Conservation (phyloP, 2,113 vertebrate genomes). For the Climacteris rufus region DNA sequence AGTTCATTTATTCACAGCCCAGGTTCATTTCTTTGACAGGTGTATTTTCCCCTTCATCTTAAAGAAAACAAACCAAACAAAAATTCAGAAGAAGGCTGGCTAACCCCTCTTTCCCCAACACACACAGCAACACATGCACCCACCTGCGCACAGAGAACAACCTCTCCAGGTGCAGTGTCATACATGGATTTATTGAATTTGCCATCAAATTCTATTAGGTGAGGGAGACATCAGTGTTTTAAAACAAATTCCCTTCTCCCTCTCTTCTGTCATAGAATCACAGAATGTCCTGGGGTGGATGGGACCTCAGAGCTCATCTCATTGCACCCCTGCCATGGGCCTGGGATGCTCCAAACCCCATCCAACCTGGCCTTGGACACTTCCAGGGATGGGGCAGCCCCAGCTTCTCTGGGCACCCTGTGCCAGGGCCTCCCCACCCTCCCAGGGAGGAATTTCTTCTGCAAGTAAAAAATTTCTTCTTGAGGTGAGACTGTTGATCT, state of each 20-base stretch:
- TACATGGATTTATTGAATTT: background rate
- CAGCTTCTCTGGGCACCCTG: background rate
- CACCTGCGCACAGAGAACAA: background rate
- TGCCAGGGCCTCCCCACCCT: background rate
- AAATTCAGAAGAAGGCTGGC: background rate
- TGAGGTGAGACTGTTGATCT: background rate
- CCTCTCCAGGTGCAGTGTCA: background rate
- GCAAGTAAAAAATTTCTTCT: background rate
- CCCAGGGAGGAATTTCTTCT: background rate
- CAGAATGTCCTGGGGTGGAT: background rate
- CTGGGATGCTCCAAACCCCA: fast-evolving
- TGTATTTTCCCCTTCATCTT: background rate
- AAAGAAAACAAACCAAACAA: background rate
- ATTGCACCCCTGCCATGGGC: background rate
- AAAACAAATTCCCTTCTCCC: background rate
- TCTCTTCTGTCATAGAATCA: background rate
- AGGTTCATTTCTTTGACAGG: slow-evolving; percentile 48
- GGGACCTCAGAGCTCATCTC: background rate
- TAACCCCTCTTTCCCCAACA: background rate
- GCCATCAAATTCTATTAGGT: background rate
- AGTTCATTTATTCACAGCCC: slow-evolving; percentile 9
- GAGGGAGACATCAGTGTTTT: background rate
- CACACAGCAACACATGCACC: background rate
- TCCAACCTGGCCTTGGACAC: background rate
- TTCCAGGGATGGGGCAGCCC: background rate